Evolutionary conservation across 2,113 vertebrate species (phyloP).

Genomic region (Verasper variegatus): DNA sequence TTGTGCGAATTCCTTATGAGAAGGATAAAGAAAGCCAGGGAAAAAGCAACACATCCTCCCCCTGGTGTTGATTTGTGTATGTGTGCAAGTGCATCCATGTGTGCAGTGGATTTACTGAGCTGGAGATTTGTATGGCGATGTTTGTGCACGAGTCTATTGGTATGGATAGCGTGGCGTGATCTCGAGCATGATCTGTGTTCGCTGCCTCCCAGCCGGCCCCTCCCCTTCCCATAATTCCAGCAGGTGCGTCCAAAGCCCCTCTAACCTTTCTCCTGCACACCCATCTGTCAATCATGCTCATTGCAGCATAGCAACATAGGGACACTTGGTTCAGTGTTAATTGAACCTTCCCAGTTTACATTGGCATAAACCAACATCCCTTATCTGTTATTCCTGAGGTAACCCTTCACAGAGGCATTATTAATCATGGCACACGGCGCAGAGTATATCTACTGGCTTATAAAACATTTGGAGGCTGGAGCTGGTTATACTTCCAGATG

Average conservation of each 20-base stretch:
- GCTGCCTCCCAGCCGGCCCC: slow-evolving; percentile 19
- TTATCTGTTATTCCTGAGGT: slow-evolving; percentile 58
- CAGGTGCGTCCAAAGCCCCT: slow-evolving; percentile 63
- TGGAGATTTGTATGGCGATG: slow-evolving; percentile 39
- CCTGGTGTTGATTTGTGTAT: slow-evolving; percentile 28
- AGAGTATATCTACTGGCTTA: slow-evolving; percentile 40
- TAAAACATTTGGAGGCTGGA: slow-evolving; percentile 28
- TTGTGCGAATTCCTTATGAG: slow-evolving; percentile 15
- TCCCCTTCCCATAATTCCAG: slow-evolving; percentile 57
- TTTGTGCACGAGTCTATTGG: slow-evolving; percentile 58
- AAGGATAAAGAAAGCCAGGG: neutral
- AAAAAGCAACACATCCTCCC: slow-evolving; percentile 6
- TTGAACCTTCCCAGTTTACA: slow-evolving; percentile 60
- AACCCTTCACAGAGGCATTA: slow-evolving; percentile 38
- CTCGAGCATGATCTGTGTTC: slow-evolving; percentile 56
- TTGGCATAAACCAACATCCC: slow-evolving; percentile 52
- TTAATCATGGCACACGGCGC: slow-evolving; percentile 59
- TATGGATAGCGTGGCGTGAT: slow-evolving; percentile 62
- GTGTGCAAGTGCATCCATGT: slow-evolving; percentile 35
- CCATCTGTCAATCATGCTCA: slow-evolving; percentile 73
- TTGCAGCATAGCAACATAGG: slow-evolving; percentile 54
- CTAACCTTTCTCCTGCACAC: slow-evolving; percentile 70
- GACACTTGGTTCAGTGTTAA: slow-evolving; percentile 61
- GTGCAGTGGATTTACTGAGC: slow-evolving; percentile 30
- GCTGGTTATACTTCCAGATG: slow-evolving; percentile 7